phyloP scores from a whole-genome alignment of 2,113 vertebrate genomes.

The Odocoileus hemionus region DNA sequence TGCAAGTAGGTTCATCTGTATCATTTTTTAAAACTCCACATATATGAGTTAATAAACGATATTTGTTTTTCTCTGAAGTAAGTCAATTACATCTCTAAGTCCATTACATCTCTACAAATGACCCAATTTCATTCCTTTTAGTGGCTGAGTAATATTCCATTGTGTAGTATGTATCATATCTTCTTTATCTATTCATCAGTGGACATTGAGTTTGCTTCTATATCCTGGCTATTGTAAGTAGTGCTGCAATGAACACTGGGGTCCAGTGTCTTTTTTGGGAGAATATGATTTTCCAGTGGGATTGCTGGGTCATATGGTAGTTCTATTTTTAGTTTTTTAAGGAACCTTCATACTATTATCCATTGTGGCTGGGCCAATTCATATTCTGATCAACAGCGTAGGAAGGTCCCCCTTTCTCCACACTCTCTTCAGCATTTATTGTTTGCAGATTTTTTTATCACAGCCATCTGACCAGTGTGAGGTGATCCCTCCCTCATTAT shows the following conservation, averaged over 20 bases:
- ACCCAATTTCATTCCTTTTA: not conserved
- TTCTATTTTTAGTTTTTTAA: too few species aligned
- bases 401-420: not conserved
- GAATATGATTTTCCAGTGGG: not conserved
- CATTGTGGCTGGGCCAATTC: not conserved
- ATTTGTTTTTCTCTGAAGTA: not conserved
- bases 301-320: not conserved
- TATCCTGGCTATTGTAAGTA: not conserved
- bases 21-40: not conserved
- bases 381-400: not conserved
- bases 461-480: not conserved
- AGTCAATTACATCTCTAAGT: not conserved
- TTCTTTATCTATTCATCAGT: not conserved
- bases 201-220: not conserved
- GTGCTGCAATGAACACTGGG: not conserved
- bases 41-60: not conserved
- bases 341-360: not conserved
- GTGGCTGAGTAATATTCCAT: not conserved
- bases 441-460: not conserved
- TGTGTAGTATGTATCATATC: not conserved
- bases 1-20: not conserved
- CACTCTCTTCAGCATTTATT: not conserved
- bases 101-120: not conserved
- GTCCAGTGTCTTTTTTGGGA: not conserved
- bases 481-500: not conserved